A percentile compares a stretch with the other conserved stretches of the same genome.
Evolutionary conservation across 2,797 vertebrate genomes (phyloP).

Genomic region (Chaetodon trifasciatus): DNA sequence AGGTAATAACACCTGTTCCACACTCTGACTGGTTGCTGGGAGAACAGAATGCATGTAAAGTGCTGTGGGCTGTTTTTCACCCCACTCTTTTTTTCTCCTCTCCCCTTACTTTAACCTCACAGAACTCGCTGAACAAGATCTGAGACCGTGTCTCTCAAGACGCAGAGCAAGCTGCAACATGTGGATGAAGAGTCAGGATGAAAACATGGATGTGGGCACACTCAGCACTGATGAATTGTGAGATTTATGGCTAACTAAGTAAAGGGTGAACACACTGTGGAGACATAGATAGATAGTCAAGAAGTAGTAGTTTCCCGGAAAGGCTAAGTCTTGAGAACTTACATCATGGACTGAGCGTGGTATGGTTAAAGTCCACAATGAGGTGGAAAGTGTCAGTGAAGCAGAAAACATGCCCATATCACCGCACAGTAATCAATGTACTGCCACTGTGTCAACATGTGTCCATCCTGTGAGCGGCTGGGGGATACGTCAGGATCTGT

Average conservation of each 20-base stretch:
- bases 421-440: not conserved
- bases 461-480: constrained; percentile 43
- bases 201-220: constrained; percentile 55
- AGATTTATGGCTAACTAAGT: constrained; percentile 63
- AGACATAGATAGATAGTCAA: not conserved
- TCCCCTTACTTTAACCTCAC: constrained; percentile 67
- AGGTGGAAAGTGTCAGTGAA: not conserved
- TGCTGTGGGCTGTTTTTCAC: constrained; percentile 56
- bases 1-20: constrained; percentile 41
- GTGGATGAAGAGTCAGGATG: constrained; percentile 52
- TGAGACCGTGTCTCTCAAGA: constrained; percentile 47
- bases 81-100: constrained; percentile 22
- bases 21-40: constrained; percentile 36
- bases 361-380: constrained; percentile 40
- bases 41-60: constrained; percentile 18
- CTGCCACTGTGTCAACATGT: constrained; percentile 51
- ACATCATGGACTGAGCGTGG: not conserved
- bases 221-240: constrained; percentile 39
- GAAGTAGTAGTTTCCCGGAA: constrained; percentile 10
- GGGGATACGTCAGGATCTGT: constrained; percentile 64
- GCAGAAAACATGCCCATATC: not conserved
- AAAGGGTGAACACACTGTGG: constrained; percentile 19
- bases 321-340: not conserved
- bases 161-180: constrained; percentile 74
- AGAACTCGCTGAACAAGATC: constrained; percentile 80